These are phyloP conservation scores for Lepus townsendii DNA, from an alignment of 2,797 vertebrate species.

Conservation along the genomic window DNA sequence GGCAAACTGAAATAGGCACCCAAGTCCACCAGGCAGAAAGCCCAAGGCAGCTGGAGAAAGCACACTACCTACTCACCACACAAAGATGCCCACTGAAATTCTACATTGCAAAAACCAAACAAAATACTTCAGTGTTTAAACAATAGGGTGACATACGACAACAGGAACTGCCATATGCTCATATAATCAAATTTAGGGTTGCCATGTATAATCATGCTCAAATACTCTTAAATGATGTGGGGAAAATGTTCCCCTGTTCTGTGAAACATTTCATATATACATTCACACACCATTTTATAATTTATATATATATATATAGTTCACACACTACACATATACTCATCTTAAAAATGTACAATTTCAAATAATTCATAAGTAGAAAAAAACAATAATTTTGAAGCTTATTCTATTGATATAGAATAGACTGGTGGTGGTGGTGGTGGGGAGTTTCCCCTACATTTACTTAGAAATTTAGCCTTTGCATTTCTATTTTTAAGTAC, in stretches of 20 bases:
- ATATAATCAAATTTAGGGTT: neutral
- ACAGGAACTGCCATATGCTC: neutral
- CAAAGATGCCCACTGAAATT: neutral
- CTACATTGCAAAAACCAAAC: neutral
- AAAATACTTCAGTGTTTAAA: slow-evolving; percentile 57
- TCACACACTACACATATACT: too few relatives aligned
- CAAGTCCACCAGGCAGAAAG: slow-evolving; percentile 25
- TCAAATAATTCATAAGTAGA: neutral
- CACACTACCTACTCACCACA: neutral
- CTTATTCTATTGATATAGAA: neutral
- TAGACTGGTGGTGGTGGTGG: neutral
- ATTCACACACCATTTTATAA: neutral
- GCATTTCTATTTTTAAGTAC: neutral
- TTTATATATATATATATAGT: neutral
- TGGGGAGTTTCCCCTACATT: neutral
- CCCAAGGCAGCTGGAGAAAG: slow-evolving; percentile 40
- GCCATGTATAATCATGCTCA: slow-evolving; percentile 32
- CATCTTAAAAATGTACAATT: too few relatives aligned
- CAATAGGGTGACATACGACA: neutral
- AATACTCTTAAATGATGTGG: neutral
- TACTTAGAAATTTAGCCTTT: neutral
- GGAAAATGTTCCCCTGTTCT: slow-evolving; percentile 25
- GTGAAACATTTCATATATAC: neutral
- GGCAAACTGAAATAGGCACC: slow-evolving; percentile 49
- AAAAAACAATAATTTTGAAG: slow-evolving; percentile 15